phyloP scores from a whole-genome alignment of 2,888 invertebrate species.

The Perithous albicinctus region DNA sequence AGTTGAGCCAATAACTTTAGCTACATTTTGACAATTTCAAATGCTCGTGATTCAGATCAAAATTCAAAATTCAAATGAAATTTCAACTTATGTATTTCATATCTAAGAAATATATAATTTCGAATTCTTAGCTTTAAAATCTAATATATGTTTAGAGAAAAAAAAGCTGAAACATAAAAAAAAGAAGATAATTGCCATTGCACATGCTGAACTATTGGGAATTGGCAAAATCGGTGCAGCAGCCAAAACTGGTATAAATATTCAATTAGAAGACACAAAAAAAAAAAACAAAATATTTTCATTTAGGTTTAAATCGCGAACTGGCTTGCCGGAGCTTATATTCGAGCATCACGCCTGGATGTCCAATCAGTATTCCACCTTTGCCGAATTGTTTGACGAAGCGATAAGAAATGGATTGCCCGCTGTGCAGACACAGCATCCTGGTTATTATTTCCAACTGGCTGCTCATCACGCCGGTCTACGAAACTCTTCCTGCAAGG shows the following conservation, averaged over 20 bases:
- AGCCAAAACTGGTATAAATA: neutral
- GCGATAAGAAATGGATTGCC: constrained; percentile 96
- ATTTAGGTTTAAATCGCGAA: constrained; percentile 89
- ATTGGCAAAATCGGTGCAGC: too few species aligned
- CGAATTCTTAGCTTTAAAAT: too few species aligned
- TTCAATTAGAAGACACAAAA: neutral
- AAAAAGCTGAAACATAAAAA: too few species aligned
- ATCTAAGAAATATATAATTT: too few species aligned
- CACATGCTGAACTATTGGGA: too few species aligned
- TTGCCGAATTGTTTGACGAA: constrained; percentile 98
- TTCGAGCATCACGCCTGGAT: constrained; percentile 99
- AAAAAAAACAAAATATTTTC: neutral
- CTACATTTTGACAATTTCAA: too few species aligned
- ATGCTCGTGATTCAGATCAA: too few species aligned
- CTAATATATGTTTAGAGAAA: too few species aligned
- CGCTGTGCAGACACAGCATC: constrained; percentile 98
- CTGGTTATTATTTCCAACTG: constrained; percentile 98
- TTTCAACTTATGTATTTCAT: too few species aligned
- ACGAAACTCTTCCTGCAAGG: constrained; percentile 91
- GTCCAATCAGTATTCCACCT: constrained; percentile 94
- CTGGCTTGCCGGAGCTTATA: constrained; percentile 93
- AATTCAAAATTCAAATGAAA: too few species aligned
- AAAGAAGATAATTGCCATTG: too few species aligned
- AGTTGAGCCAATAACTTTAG: too few species aligned
- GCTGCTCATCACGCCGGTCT: constrained; percentile 95